A percentile compares a stretch with the other conserved stretches of the same genome.
phyloP scores from a whole-genome alignment of 2,888 invertebrate species.

The Chrysolina oricalcia region DNA sequence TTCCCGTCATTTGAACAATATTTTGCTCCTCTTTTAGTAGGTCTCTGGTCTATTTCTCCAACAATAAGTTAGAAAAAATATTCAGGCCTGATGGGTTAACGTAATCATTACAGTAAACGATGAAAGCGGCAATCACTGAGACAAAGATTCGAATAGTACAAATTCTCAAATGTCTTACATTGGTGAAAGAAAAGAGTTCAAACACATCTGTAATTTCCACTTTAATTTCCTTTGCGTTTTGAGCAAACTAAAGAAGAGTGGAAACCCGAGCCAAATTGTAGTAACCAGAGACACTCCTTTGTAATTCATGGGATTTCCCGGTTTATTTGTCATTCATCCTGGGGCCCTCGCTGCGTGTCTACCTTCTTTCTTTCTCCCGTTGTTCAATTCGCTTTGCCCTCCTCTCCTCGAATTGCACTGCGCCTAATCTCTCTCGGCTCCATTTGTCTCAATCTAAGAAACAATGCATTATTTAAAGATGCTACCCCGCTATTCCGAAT shows the following conservation, averaged over 20 bases:
- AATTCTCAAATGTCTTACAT: constrained; percentile 46
- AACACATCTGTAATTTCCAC: constrained; percentile 68
- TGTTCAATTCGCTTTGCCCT: neutral
- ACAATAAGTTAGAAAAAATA: no score
- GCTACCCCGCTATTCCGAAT: constrained; percentile 57
- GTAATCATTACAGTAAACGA: constrained; percentile 13
- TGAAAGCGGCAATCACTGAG: constrained; percentile 10
- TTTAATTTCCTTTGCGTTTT: constrained; percentile 66
- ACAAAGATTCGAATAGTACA: constrained; percentile 34
- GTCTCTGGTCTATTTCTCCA: no score
- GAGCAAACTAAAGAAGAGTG: constrained; percentile 63
- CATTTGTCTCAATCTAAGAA: constrained; percentile 72
- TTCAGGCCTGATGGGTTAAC: no score
- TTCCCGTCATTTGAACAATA: no score
- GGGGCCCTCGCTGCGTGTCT: constrained; percentile 66
- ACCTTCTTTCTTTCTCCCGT: constrained; percentile 53
- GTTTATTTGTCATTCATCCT: constrained; percentile 72
- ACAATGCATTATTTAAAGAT: constrained; percentile 72
- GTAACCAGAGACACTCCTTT: constrained; percentile 71
- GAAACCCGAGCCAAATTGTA: constrained; percentile 66
- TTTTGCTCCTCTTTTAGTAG: no score
- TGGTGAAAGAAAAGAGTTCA: constrained; percentile 46
- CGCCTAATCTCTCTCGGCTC: constrained; percentile 70
- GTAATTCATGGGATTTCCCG: constrained; percentile 72
- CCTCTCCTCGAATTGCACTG: constrained; percentile 56